phyloP scores from a whole-genome alignment of 2,113 vertebrate species.

The Vimba vimba region DNA sequence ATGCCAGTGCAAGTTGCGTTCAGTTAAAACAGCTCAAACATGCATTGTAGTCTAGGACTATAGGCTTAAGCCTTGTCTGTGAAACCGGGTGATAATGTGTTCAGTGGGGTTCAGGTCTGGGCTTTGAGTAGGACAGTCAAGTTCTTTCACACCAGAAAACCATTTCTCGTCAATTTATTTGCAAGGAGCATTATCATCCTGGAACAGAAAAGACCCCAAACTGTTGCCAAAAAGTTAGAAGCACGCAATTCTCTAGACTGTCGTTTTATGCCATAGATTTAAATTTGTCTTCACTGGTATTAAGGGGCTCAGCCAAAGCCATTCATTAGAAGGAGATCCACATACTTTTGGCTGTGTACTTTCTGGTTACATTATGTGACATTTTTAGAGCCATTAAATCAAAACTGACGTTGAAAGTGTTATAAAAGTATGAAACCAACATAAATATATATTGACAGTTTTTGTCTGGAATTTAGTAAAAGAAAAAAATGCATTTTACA shows the following conservation, averaged over 20 bases:
- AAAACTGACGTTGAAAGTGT: background rate
- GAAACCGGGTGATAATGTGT: background rate
- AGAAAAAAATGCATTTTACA: background rate
- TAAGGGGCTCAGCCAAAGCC: background rate
- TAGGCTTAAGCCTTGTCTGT: too few species aligned
- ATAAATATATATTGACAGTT: background rate
- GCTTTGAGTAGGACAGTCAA: background rate
- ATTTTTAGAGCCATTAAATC: background rate
- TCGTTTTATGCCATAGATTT: background rate
- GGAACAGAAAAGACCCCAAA: background rate
- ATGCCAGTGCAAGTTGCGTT: too few species aligned
- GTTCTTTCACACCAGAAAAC: background rate
- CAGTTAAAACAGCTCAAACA: too few species aligned
- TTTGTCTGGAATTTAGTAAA: too few species aligned
- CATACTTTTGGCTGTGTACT: background rate
- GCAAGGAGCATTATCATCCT: background rate
- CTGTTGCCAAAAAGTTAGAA: background rate
- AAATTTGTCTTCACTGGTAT: background rate
- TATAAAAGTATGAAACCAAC: background rate
- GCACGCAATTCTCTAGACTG: background rate
- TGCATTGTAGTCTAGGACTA: too few species aligned
- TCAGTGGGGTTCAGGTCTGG: background rate
- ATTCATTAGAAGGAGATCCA: background rate
- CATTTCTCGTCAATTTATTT: background rate
- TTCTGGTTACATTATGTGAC: background rate